phyloP scores from a whole-genome alignment of 2,888 invertebrate species.

The Leucoma salicis region DNA sequence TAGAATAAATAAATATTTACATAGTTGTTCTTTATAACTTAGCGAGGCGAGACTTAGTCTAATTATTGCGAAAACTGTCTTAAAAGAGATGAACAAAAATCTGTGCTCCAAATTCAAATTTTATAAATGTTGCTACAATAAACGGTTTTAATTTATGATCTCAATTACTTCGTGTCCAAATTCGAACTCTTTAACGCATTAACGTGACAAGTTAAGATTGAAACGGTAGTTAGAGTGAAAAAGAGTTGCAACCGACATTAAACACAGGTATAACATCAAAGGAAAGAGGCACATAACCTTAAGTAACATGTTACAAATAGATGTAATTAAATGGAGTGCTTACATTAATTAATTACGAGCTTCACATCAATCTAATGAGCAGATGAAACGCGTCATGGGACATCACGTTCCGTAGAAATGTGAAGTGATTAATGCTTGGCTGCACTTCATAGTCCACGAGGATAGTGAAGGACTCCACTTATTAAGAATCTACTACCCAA shows the following conservation, averaged over 20 bases:
- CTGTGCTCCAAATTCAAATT: too few species aligned
- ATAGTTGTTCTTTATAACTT: too few species aligned
- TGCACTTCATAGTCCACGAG: too few species aligned
- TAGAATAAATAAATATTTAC: too few species aligned
- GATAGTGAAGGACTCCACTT: too few species aligned
- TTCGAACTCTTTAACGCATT: slow-evolving; percentile 6
- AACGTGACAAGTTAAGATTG: slow-evolving; percentile 11
- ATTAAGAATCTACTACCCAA: too few species aligned
- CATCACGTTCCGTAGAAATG: too few species aligned
- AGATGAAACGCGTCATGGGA: neutral
- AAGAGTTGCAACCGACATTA: slow-evolving; percentile 6
- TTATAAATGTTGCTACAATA: too few species aligned
- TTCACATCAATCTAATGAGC: slow-evolving; percentile 21
- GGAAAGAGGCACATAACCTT: slow-evolving; percentile 22
- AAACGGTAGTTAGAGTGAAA: slow-evolving; percentile 4
- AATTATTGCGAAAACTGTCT: too few species aligned
- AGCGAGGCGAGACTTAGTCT: too few species aligned
- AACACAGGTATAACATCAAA: slow-evolving; percentile 33
- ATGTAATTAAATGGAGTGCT: slow-evolving; percentile 38
- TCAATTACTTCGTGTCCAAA: slow-evolving; percentile 11
- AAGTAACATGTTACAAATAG: slow-evolving; percentile 34
- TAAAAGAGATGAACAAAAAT: too few species aligned
- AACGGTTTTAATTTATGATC: slow-evolving; percentile 8
- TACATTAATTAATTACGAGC: slow-evolving; percentile 34
- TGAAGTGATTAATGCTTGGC: too few species aligned